These are phyloP conservation scores for Corella eumyota DNA, from an alignment of 23 tunicate genomes.

Conservation along the genomic window DNA sequence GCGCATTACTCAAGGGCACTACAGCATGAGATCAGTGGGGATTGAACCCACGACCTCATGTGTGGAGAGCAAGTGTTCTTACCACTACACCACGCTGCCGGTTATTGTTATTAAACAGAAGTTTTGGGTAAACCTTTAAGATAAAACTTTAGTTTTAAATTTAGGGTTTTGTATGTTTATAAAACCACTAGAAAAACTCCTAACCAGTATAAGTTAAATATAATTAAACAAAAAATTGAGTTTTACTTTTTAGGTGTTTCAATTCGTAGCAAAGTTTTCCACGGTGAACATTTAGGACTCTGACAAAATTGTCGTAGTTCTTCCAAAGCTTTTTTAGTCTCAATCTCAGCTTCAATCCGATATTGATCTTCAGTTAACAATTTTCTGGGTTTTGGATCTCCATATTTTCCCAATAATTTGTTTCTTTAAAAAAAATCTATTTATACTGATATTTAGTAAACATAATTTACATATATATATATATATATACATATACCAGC, in stretches of 20 bases:
- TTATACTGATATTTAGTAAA: not conserved
- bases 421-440: not conserved
- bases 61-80: too few species aligned
- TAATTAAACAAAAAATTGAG: too few species aligned
- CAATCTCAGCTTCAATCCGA: constrained; percentile 28
- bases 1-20: too few species aligned
- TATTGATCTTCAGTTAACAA: constrained; percentile 65
- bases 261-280: constrained; percentile 71
- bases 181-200: not conserved
- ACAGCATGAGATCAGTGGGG: too few species aligned
- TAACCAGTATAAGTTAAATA: not conserved
- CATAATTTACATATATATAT: not conserved
- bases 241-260: constrained; percentile 56
- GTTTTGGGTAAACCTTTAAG: not conserved
- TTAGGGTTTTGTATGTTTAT: not conserved
- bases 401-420: constrained; percentile 1
- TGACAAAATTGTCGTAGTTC: constrained; percentile 51
- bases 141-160: not conserved
- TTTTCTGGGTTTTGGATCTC: constrained; percentile 17
- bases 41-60: too few species aligned
- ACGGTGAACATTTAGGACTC: constrained; percentile 89
- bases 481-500: too few species aligned
- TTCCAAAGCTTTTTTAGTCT: constrained; percentile 66
- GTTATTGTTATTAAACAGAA: not conserved
- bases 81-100: too few species aligned